These are phyloP conservation scores for Cinclus cinclus DNA, from an alignment of 2,113 vertebrate species.

Conservation along the genomic window DNA sequence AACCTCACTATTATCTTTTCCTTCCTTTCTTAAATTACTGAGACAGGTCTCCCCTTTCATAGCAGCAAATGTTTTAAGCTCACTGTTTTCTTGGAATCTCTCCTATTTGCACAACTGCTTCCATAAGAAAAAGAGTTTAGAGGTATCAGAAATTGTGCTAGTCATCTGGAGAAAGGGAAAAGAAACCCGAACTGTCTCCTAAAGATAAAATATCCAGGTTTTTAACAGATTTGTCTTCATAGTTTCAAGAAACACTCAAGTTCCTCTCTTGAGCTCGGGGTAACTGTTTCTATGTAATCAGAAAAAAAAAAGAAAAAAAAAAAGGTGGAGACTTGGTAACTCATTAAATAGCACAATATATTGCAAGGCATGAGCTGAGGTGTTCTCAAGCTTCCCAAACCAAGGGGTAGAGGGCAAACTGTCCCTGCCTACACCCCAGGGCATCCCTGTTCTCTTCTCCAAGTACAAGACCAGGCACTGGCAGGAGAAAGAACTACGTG, in stretches of 20 bases:
- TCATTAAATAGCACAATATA: not conserved
- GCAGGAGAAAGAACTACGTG: slow-evolving; percentile 31
- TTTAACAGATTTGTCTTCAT: not conserved
- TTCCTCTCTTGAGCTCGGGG: not conserved
- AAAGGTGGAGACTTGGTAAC: not conserved
- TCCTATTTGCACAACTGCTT: not conserved
- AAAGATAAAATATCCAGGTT: not conserved
- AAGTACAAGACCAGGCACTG: not conserved
- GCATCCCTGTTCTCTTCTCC: not conserved
- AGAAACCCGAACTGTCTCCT: not conserved
- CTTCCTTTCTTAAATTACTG: slow-evolving; percentile 29
- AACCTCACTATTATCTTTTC: slow-evolving; percentile 1
- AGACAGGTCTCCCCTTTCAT: not conserved
- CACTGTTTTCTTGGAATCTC: not conserved
- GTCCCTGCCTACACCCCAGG: not conserved
- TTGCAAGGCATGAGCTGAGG: not conserved
- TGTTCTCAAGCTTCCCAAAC: not conserved
- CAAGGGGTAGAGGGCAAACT: not conserved
- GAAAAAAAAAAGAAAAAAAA: not conserved
- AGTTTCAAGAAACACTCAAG: not conserved
- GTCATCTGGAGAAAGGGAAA: not conserved
- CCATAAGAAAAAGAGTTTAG: not conserved
- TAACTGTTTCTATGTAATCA: not conserved
- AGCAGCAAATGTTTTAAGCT: not conserved
- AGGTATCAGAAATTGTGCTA: not conserved